A percentile compares a stretch with the other conserved stretches of the same genome.
Conservation (phyloP, 1,140 invertebrate genomes). For the Neodiprion lecontei region DNA sequence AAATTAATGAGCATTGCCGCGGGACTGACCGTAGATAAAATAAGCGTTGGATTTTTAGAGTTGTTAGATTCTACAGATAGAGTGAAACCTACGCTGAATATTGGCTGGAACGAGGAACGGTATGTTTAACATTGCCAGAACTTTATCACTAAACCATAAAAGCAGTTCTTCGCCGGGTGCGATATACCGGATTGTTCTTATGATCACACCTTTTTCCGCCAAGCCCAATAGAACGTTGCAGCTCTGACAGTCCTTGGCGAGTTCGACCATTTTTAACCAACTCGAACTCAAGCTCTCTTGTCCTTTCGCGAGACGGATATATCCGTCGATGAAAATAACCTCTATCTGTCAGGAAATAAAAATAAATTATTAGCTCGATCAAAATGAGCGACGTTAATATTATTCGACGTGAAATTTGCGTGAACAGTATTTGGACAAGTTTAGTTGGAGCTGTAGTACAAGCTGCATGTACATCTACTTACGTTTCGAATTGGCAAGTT, state of each 20-base stretch:
- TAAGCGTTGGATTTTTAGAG: neutral
- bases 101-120: slow-evolving; percentile 82
- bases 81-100: slow-evolving; percentile 73
- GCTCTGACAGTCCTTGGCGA: slow-evolving; percentile 74
- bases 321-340: slow-evolving; percentile 22
- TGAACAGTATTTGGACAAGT: too few species aligned
- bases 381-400: too few species aligned
- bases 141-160: slow-evolving; percentile 83
- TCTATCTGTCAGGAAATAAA: slow-evolving; percentile 18
- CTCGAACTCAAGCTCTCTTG: slow-evolving; percentile 26
- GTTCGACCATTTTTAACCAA: slow-evolving; percentile 64
- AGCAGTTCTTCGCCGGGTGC: slow-evolving; percentile 68
- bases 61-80: slow-evolving; percentile 1
- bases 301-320: slow-evolving; percentile 31
- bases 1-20: neutral
- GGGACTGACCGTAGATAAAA: neutral
- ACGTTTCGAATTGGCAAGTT: slow-evolving; percentile 37
- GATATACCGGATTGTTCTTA: slow-evolving; percentile 63
- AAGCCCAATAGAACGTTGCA: slow-evolving; percentile 68
- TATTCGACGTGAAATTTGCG: too few species aligned
- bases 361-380: slow-evolving; percentile 23
- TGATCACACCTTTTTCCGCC: slow-evolving; percentile 46
- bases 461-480: slow-evolving; percentile 14
- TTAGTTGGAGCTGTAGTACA: too few species aligned
- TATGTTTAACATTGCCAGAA: slow-evolving; percentile 74